phyloP scores from a whole-genome alignment of 1,140 invertebrate genomes.

The Daktulosphaira vitifoliae region DNA sequence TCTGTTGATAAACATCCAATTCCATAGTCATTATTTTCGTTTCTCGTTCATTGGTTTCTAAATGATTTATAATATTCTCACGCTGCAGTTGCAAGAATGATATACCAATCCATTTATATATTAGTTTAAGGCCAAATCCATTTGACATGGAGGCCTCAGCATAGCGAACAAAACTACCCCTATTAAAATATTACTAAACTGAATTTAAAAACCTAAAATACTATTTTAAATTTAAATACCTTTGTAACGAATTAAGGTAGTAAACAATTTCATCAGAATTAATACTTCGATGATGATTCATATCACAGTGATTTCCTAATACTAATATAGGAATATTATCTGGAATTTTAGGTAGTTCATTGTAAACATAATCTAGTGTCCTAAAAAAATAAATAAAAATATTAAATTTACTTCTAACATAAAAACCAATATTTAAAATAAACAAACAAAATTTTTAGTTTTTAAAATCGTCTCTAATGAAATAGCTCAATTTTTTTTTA shows the following conservation, averaged over 20 bases:
- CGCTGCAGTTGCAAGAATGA: slow-evolving; percentile 88
- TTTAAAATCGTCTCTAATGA: too few species aligned
- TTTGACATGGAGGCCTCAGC: slow-evolving; percentile 93
- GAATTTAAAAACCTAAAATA: slow-evolving; percentile 31
- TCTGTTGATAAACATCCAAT: slow-evolving; percentile 70
- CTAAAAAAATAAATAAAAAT: slow-evolving; percentile 44
- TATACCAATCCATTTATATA: slow-evolving; percentile 95
- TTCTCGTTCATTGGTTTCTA: slow-evolving; percentile 81
- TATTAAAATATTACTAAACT: too few species aligned
- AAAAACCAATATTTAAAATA: too few species aligned
- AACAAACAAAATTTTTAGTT: too few species aligned
- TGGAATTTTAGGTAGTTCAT: slow-evolving; percentile 78
- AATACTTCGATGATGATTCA: slow-evolving; percentile 83
- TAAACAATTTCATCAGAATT: slow-evolving; percentile 60
- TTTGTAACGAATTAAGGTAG: slow-evolving; percentile 55
- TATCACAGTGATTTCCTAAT: slow-evolving; percentile 90
- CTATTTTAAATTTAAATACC: slow-evolving; percentile 38
- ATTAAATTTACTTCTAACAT: too few species aligned
- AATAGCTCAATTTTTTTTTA: too few species aligned
- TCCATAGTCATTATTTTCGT: slow-evolving; percentile 73
- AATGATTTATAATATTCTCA: slow-evolving; percentile 74
- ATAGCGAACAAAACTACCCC: slow-evolving; percentile 63
- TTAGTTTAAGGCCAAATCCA: slow-evolving; percentile 85
- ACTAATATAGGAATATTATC: slow-evolving; percentile 80
- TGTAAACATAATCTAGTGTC: slow-evolving; percentile 92